Percentiles rank a stretch among this genome's conserved stretches.
Conservation (phyloP, 2,797 vertebrate genomes). For the Takifugu ocellatus region DNA sequence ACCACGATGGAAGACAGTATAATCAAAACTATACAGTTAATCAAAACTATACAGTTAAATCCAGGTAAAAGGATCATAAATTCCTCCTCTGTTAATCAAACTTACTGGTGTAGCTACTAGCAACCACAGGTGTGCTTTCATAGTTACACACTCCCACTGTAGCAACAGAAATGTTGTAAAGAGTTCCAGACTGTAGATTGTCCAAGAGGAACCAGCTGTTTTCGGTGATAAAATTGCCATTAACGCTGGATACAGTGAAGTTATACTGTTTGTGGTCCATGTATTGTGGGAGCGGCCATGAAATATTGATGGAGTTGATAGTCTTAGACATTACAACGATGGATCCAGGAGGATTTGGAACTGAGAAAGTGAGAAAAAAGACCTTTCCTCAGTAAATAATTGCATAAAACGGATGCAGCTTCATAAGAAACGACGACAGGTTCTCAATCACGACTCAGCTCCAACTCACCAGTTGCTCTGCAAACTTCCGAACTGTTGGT, state of each 20-base stretch:
- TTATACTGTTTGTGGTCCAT: slow-evolving; percentile 47
- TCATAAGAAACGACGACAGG: too few relatives aligned
- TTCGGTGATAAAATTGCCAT: fast-evolving
- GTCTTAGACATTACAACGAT: slow-evolving; percentile 40
- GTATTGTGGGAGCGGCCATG: slow-evolving; percentile 54
- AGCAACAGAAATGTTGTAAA: slow-evolving; percentile 34
- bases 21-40: too few relatives aligned
- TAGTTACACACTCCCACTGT: slow-evolving; percentile 50
- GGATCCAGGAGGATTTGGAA: slow-evolving; percentile 66
- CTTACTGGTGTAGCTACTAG: slow-evolving; percentile 65
- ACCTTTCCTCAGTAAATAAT: neutral
- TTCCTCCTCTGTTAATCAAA: slow-evolving; percentile 3
- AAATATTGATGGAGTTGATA: slow-evolving; percentile 51
- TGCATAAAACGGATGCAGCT: too few relatives aligned
- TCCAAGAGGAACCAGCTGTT: slow-evolving; percentile 22
- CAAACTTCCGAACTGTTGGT: too few relatives aligned
- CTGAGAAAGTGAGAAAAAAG: slow-evolving; percentile 32
- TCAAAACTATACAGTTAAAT: neutral
- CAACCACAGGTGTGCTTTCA: slow-evolving; percentile 42
- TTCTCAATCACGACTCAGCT: too few relatives aligned
- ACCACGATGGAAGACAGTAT: neutral
- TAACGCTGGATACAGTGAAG: slow-evolving; percentile 37
- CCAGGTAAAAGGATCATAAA: too few relatives aligned
- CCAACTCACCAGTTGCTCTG: too few relatives aligned
- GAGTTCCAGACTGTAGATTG: slow-evolving; percentile 46